phyloP scores from a whole-genome alignment of 2,797 vertebrate species.

The Falco berigora region DNA sequence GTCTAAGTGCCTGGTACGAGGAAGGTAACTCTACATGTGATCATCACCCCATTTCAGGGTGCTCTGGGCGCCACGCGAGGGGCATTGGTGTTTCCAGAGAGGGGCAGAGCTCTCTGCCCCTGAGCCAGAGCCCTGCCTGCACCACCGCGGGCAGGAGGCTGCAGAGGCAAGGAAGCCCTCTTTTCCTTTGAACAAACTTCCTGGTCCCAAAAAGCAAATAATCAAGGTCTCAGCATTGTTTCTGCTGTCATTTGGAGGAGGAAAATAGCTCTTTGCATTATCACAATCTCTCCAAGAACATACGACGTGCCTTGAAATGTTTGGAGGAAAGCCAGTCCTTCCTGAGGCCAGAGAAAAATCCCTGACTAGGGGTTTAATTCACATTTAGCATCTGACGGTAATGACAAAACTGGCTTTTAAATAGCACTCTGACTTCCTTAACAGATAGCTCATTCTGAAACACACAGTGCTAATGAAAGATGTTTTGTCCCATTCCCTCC shows the following conservation, averaged over 20 bases:
- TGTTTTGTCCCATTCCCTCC: neutral
- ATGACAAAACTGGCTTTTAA: constrained; percentile 44
- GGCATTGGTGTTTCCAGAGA: neutral
- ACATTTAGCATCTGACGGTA: neutral
- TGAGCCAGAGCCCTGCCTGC: neutral
- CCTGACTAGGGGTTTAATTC: neutral
- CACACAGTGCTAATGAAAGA: neutral
- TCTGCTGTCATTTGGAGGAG: neutral
- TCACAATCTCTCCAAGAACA: neutral
- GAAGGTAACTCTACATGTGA: neutral
- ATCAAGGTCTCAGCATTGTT: constrained; percentile 8
- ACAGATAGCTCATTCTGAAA: neutral
- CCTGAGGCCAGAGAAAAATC: constrained; percentile 53
- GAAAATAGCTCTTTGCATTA: constrained; percentile 2
- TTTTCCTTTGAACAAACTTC: constrained; percentile 26
- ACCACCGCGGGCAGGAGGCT: neutral
- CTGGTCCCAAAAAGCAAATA: neutral
- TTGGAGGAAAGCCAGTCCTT: constrained; percentile 44
- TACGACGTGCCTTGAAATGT: neutral
- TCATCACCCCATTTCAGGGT: too few relatives aligned
- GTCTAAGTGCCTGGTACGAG: neutral
- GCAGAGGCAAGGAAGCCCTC: neutral
- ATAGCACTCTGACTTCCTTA: constrained; percentile 44
- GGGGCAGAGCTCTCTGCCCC: neutral
- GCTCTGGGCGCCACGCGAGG: neutral